Percentiles rank a stretch among this genome's conserved stretches.
These are phyloP conservation scores for Pheosia gnoma DNA, from an alignment of 2,888 invertebrate genomes.

Conservation along the genomic window DNA sequence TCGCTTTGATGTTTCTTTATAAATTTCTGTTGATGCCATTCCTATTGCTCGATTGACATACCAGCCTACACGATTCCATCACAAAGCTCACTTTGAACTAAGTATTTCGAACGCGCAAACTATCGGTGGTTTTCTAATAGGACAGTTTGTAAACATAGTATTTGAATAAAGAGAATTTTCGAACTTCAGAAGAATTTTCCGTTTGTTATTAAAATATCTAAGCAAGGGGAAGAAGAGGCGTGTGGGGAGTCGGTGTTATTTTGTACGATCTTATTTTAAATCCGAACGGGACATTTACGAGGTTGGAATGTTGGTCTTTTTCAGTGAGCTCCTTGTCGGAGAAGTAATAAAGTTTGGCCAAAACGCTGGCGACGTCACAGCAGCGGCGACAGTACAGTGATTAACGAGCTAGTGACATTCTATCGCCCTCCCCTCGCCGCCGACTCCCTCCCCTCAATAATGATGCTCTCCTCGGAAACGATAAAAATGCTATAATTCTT, in stretches of 20 bases:
- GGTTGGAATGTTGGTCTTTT: slow-evolving; percentile 53
- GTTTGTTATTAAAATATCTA: slow-evolving; percentile 15
- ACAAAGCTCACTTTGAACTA: slow-evolving; percentile 37
- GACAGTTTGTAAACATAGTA: slow-evolving; percentile 31
- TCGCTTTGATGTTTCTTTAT: slow-evolving; percentile 74
- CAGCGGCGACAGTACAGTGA: slow-evolving; percentile 63
- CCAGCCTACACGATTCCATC: slow-evolving; percentile 34
- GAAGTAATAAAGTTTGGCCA: slow-evolving; percentile 64
- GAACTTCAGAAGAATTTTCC: slow-evolving; percentile 25
- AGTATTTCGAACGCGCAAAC: slow-evolving; percentile 34
- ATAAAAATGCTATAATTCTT: slow-evolving; percentile 27
- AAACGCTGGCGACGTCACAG: slow-evolving; percentile 58
- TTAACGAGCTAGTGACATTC: slow-evolving; percentile 68
- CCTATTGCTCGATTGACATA: slow-evolving; percentile 50
- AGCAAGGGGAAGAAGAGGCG: slow-evolving; percentile 29
- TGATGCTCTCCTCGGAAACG: slow-evolving; percentile 23
- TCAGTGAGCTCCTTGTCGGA: slow-evolving; percentile 58
- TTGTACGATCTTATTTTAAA: slow-evolving; percentile 60
- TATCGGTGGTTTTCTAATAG: slow-evolving; percentile 24
- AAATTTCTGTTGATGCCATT: slow-evolving; percentile 61
- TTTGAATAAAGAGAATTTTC: slow-evolving; percentile 23
- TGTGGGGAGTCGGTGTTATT: slow-evolving; percentile 45
- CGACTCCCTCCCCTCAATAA: slow-evolving; percentile 18
- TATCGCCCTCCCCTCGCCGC: slow-evolving; percentile 34
- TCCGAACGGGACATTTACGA: slow-evolving; percentile 59